A percentile compares a stretch with the other conserved stretches of the same genome.
Conservation (phyloP, 2,888 invertebrate genomes). For the Teleiodes luculella region DNA sequence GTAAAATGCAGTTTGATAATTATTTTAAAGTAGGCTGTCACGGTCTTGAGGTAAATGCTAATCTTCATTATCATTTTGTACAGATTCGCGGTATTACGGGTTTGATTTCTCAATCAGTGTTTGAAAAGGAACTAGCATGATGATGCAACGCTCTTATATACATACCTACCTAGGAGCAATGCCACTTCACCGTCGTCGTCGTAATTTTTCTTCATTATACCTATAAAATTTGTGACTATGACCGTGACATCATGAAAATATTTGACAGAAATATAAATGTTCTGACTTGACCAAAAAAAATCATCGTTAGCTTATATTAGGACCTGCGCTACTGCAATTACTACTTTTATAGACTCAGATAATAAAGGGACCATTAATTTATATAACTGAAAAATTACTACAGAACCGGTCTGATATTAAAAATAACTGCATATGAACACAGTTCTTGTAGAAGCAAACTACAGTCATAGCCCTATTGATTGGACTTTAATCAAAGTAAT, state of each 20-base stretch:
- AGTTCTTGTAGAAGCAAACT: conserved; percentile 1
- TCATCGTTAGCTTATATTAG: neutral
- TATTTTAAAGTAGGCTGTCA: neutral
- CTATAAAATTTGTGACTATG: no score
- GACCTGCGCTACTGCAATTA: neutral
- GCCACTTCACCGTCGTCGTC: no score
- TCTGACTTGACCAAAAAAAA: neutral
- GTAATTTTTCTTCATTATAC: no score
- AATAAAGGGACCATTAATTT: neutral
- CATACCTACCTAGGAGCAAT: no score
- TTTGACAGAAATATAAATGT: no score
- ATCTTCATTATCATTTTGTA: neutral
- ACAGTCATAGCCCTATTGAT: conserved; percentile 1
- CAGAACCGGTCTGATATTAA: neutral
- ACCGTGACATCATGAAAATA: no score
- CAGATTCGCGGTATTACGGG: neutral
- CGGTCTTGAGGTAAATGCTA: neutral
- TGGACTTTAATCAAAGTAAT: conserved; percentile 9
- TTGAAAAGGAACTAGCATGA: neutral
- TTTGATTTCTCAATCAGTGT: neutral
- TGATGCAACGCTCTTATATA: neutral
- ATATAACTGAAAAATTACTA: neutral
- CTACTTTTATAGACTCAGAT: neutral
- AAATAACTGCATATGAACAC: neutral
- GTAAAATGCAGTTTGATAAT: neutral